Conservation (phyloP, 2,797 vertebrate genomes). For the Sebastes minor region DNA sequence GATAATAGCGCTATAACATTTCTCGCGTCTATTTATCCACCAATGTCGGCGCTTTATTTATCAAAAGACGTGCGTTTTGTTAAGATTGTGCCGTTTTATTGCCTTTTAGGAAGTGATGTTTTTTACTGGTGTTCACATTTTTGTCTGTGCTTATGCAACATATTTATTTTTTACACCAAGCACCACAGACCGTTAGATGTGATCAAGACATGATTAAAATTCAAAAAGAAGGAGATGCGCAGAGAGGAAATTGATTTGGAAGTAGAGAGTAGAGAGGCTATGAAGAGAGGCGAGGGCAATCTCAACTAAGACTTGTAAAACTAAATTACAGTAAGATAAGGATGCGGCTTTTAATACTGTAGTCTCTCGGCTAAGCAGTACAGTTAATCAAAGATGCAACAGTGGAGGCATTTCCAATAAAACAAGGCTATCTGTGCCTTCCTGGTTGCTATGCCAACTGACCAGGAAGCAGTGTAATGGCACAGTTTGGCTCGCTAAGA, state of each 20-base stretch:
- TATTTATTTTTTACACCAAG: not conserved
- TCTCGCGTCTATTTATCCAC: not conserved
- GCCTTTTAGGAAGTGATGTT: not conserved
- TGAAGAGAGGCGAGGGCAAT: not conserved
- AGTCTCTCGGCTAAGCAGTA: not conserved
- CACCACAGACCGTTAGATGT: not conserved
- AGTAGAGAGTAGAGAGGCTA: not conserved
- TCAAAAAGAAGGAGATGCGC: not conserved
- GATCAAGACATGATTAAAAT: not conserved
- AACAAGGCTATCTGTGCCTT: conserved; percentile 2
- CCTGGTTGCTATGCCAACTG: conserved; percentile 49
- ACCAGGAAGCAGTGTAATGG: not conserved
- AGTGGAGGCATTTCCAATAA: conserved; percentile 27
- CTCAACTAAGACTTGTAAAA: not conserved
- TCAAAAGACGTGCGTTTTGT: not conserved
- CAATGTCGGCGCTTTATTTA: not conserved
- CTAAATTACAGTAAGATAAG: not conserved
- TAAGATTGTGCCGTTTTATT: not conserved
- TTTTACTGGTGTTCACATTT: not conserved
- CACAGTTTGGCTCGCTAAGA: not conserved
- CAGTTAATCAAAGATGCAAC: conserved; percentile 27
- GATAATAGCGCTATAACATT: not conserved
- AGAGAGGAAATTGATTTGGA: not conserved
- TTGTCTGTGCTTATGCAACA: not conserved
- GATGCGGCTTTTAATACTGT: not conserved